Evolutionary conservation across 2,888 invertebrate genomes (phyloP).

Genomic region (Caenorhabditis sulstoni): DNA sequence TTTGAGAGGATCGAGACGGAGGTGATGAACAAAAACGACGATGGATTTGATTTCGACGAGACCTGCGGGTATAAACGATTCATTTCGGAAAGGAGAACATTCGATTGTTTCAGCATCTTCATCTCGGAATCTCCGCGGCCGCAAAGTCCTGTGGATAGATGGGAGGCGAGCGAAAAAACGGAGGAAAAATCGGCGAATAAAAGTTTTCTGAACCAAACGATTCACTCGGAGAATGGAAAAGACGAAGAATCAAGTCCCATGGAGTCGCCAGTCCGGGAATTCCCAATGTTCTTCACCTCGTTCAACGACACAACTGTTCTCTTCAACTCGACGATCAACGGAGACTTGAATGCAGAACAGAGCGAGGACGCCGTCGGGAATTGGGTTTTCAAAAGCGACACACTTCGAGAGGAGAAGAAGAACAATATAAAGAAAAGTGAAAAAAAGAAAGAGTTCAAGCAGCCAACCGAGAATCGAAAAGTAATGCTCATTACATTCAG

Average conservation of each 20-base stretch:
- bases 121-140: background rate
- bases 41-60: constrained; percentile 16
- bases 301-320: constrained; percentile 49
- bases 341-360: constrained; percentile 23
- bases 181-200: constrained; percentile 4
- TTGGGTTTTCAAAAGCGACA: constrained; percentile 37
- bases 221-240: background rate
- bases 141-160: constrained; percentile 20
- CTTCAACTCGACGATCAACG: constrained; percentile 43
- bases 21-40: constrained; percentile 26
- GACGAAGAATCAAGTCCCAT: background rate
- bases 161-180: constrained; percentile 1
- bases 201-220: constrained; percentile 5
- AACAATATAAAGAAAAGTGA: background rate
- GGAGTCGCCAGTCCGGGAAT: constrained; percentile 24
- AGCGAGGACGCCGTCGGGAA: constrained; percentile 20
- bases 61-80: constrained; percentile 5
- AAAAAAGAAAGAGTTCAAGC: too few species aligned
- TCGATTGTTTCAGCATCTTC: constrained; percentile 1
- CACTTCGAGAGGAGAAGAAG: constrained; percentile 1
- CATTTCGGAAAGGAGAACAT: too few species aligned
- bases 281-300: constrained; percentile 41
- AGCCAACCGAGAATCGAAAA: constrained; percentile 13
- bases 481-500: background rate
- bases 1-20: constrained; percentile 36